Base-by-base conservation (phyloP, 2,888 invertebrate species). In the Ennomos erosarius region DNA sequence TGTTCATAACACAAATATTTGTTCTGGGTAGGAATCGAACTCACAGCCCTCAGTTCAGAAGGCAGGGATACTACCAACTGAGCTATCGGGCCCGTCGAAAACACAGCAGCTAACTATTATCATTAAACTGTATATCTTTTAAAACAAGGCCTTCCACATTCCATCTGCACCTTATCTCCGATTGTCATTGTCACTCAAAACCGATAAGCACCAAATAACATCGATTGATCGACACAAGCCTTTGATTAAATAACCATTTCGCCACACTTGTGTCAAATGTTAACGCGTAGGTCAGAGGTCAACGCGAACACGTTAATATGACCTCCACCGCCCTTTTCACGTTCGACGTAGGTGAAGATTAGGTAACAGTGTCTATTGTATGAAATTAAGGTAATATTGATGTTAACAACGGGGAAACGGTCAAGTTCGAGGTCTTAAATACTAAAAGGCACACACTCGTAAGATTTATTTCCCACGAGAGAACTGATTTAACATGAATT, bases 361-460 rank as follows among this genome's bases (percentile, higher is more conserved):
- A 51, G 39, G 42, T 50, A 50, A 50, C 49, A 59, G 54, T 59
- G 36, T 16, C 60, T 56, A 70, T 75, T 74, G 75, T 68, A 71
- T 66, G 68, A 65, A 80, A 79, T 80, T 72, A 80, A 77, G 71
- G 74, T 68, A 80, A 80, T 79, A 69, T 64, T 71, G 63, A 69
- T 63, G 62, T 62, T 70, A 54, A 54, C 54, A 59, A 64, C 61
- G 49, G 49, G 39, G 33, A 47, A 39, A 69, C 62, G 65, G 63
- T 63, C 73, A 70, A 68, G 69, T 69, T 69, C 57, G 60, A 68
- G 64, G 68, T 67, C 26, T 26, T 26, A 26, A 63, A 34, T 63
- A 59, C 56, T 53, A 63, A 57, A 34, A 33, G 26, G 11, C 36
- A 5, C n/a, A 33, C 26, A 6, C 5, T 26, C 26, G 26, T 26